Evolutionary conservation across 2,888 invertebrate species (phyloP).

Genomic region (Bursaphelenchus okinawaensis): DNA sequence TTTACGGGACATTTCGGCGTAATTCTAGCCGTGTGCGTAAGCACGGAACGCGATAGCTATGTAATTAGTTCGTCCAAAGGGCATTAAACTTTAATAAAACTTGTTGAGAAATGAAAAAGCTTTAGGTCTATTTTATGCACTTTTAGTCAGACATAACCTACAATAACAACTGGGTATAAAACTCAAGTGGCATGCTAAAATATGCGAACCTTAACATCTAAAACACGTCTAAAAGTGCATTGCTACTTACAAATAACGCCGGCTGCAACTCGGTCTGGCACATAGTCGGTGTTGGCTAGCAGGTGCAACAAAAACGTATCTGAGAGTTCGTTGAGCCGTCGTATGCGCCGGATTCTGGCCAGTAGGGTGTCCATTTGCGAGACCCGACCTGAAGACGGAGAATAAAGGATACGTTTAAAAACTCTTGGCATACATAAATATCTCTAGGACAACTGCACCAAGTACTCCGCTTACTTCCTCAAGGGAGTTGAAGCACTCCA

Average conservation of each 20-base stretch:
- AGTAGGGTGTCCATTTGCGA: constrained; percentile 40
- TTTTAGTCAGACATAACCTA: too few species aligned
- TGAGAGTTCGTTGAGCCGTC: constrained; percentile 34
- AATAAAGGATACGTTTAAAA: not conserved
- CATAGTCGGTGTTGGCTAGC: constrained; percentile 40
- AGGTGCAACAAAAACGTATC: constrained; percentile 42
- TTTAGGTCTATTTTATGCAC: too few species aligned
- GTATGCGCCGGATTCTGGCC: constrained; percentile 36
- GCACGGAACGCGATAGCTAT: too few species aligned
- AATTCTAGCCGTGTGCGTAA: too few species aligned
- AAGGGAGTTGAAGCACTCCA: not conserved
- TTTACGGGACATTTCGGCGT: too few species aligned
- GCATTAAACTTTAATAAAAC: too few species aligned
- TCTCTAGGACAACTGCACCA: not conserved
- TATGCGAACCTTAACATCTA: too few species aligned
- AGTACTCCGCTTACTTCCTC: not conserved
- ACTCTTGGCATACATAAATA: not conserved
- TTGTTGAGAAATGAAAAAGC: too few species aligned
- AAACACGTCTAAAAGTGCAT: not conserved
- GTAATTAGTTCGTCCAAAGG: too few species aligned
- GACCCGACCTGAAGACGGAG: not conserved
- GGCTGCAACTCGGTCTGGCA: constrained; percentile 41
- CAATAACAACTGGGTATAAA: too few species aligned
- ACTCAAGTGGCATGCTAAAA: too few species aligned
- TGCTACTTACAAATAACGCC: constrained; percentile 49